These are phyloP conservation scores for Eulacestoma nigropectus DNA, from an alignment of 2,113 vertebrate genomes.

Conservation along the genomic window DNA sequence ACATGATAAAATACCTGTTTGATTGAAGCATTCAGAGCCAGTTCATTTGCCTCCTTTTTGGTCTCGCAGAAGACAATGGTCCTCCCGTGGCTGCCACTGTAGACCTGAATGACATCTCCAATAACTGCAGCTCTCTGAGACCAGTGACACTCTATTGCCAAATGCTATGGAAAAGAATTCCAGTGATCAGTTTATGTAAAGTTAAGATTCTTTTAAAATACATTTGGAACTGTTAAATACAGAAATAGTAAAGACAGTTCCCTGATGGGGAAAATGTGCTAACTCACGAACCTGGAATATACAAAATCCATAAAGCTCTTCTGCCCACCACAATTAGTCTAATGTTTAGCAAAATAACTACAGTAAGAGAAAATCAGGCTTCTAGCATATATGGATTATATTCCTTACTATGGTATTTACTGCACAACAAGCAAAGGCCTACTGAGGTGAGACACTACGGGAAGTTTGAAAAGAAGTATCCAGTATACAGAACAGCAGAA, in stretches of 20 bases:
- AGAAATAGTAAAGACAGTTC: not conserved
- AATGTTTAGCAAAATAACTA: not conserved
- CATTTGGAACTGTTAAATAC: not conserved
- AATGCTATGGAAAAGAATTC: conserved; percentile 74
- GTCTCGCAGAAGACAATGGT: conserved; percentile 95
- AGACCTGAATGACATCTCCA: conserved; percentile 90
- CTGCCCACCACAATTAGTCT: not conserved
- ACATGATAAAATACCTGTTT: conserved; percentile 81
- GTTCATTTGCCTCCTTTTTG: conserved; percentile 91
- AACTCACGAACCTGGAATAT: fast-evolving
- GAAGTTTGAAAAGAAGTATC: not conserved
- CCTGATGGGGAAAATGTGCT: not conserved
- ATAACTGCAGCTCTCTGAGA: conserved; percentile 88
- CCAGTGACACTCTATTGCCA: conserved; percentile 94
- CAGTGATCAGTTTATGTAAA: not conserved
- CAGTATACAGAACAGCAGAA: not conserved
- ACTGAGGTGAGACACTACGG: not conserved
- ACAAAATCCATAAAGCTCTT: not conserved
- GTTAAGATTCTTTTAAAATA: not conserved
- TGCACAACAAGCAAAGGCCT: not conserved
- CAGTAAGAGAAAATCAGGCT: not conserved
- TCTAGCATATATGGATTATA: not conserved
- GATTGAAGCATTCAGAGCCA: conserved; percentile 86
- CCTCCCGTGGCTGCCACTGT: conserved; percentile 88
- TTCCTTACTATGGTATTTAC: not conserved